Percentiles rank a stretch among this genome's conserved stretches.
Evolutionary conservation across 1,140 invertebrate genomes (phyloP).

Genomic region (Chironomus tepperi): DNA sequence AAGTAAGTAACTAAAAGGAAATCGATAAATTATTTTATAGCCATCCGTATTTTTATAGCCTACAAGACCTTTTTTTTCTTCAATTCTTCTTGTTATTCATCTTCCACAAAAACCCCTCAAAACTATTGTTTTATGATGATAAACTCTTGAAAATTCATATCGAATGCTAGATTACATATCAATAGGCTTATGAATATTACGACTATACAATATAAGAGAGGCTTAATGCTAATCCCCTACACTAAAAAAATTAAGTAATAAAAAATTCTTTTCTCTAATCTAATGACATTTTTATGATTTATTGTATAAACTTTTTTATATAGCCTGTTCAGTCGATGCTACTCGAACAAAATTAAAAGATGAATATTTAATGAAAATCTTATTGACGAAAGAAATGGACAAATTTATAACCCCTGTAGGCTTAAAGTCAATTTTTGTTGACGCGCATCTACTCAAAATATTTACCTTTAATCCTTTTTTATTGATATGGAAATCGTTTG

Average conservation of each 20-base stretch:
- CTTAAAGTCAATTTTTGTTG: conserved; percentile 16
- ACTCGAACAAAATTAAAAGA: too few species aligned
- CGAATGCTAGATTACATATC: too few species aligned
- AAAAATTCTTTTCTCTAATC: neutral
- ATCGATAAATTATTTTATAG: conserved; percentile 17
- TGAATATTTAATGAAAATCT: too few species aligned
- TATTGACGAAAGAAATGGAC: too few species aligned
- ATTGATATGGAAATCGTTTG: neutral
- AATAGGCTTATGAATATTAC: too few species aligned
- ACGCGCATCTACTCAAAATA: neutral
- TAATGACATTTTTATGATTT: conserved; percentile 15
- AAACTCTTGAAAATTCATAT: neutral
- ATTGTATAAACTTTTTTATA: neutral
- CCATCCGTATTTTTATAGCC: neutral
- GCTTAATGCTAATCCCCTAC: neutral
- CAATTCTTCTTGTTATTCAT: neutral
- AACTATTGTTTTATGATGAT: conserved; percentile 2
- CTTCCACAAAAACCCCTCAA: neutral
- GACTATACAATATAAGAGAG: neutral
- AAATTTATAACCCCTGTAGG: neutral
- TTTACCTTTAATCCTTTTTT: conserved; percentile 22
- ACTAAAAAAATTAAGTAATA: neutral
- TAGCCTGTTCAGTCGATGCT: too few species aligned
- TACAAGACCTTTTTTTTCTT: neutral
- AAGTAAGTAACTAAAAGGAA: conserved; percentile 10